Base-by-base conservation (phyloP, 2,888 invertebrate species). In the Pseudococcus viburni region DNA sequence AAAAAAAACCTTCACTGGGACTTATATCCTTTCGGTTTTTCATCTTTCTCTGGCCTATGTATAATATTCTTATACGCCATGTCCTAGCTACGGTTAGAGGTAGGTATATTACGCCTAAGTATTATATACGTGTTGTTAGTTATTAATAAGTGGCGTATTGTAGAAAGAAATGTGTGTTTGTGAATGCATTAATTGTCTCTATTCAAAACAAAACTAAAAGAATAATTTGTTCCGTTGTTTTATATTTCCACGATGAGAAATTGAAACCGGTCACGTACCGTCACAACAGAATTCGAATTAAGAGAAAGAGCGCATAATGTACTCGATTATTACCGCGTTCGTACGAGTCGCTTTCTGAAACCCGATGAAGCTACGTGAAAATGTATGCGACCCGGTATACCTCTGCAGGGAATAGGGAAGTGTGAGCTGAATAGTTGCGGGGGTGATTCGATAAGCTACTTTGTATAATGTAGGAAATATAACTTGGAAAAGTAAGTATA, bases 151-250 rank as follows among this genome's bases (percentile, higher is more conserved):
- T 73, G 86, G 73, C 86, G 86, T 73, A 86, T 86, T 86, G 86
- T 86, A 80, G 26, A 80, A 59, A 55, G 51, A 39, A 83, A 88
- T 84, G 64, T 84, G 84, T 88, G 68, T 85, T 33, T 88, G 85
- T 85, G 77, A 85, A 85, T 85, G 85, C 85, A 88, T 88, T 88
- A 88, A 88, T 88, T 88, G 88, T 88, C 88, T 88, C 83, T 55
- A 80, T 88, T 80, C 77, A 88, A 88, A 86, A 85, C 85, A 59
- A 77, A 59, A 85, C 64, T 39, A 86, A 64, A 68, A 46, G 86
- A 86, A 64, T 88, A 88, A 88, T 88, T 88, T 88, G 88, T 88
- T 88, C 88, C 88, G 88, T 88, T 88, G 88, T 88, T 88, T 88
- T 88, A 33, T n/a, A 39, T 19, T 68, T 33, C 42, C 51, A 87